Evolutionary conservation across 2,888 invertebrate species (phyloP).

Genomic region (Andrena bicolor): DNA sequence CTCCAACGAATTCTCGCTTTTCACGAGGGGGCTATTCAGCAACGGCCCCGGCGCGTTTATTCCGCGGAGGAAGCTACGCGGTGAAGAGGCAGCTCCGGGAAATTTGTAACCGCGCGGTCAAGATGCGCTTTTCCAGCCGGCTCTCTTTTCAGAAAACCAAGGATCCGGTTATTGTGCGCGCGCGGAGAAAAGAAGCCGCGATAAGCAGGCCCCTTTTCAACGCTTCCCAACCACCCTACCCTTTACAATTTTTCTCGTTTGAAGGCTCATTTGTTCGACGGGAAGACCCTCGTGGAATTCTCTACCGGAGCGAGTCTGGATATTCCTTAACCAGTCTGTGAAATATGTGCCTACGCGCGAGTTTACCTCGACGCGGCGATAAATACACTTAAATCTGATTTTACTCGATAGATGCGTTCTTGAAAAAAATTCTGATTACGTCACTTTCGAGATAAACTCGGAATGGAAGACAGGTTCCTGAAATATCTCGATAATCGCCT

Average conservation of each 20-base stretch:
- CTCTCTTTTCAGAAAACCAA: slow-evolving; percentile 42
- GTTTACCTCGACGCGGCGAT: not conserved
- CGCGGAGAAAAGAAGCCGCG: slow-evolving; percentile 13
- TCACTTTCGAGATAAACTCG: no score
- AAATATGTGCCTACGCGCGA: not conserved
- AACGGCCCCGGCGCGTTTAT: slow-evolving; percentile 22
- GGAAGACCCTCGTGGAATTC: slow-evolving; percentile 5
- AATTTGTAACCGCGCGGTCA: slow-evolving; percentile 51
- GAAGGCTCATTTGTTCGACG: slow-evolving; percentile 13
- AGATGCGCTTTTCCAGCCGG: slow-evolving; percentile 24
- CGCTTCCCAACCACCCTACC: slow-evolving; percentile 14
- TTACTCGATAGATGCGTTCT: no score
- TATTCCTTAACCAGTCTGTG: not conserved
- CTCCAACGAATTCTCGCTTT: slow-evolving; percentile 11
- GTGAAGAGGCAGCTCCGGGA: not conserved
- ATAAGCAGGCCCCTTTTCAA: slow-evolving; percentile 31
- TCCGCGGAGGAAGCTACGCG: not conserved
- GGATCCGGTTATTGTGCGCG: slow-evolving; percentile 42
- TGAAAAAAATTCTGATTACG: no score
- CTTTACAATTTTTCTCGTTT: slow-evolving; percentile 18
- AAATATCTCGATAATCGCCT: no score
- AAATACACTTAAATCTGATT: no score
- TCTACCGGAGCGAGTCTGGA: not conserved
- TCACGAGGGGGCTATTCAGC: slow-evolving; percentile 15
- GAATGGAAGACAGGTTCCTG: no score